Percentiles rank a stretch among this genome's conserved stretches.
Conservation (phyloP, 2,888 invertebrate species). For the Mesoligia furuncula region DNA sequence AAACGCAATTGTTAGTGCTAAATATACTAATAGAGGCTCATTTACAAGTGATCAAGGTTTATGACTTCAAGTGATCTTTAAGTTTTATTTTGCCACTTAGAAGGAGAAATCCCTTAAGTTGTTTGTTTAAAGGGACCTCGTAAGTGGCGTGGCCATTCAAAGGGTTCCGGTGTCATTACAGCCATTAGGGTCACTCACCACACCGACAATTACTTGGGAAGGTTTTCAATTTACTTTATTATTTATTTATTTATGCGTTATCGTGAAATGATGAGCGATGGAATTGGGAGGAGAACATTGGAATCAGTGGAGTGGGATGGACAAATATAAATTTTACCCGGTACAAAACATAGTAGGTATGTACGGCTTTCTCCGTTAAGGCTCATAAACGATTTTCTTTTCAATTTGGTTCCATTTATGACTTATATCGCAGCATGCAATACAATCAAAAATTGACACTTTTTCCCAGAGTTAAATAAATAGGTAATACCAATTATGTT, state of each 20-base stretch:
- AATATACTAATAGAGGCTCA: conserved; percentile 45
- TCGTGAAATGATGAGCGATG: conserved; percentile 85
- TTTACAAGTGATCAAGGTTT: conserved; percentile 53
- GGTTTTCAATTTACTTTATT: conserved; percentile 89
- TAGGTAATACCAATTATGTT: neutral
- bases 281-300: conserved; percentile 68
- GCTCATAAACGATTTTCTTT: neutral
- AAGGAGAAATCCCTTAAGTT: conserved; percentile 60
- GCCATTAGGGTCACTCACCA: conserved; percentile 77
- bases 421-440: neutral
- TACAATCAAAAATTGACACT: neutral
- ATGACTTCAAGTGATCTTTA: conserved; percentile 54
- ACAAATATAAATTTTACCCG: neutral
- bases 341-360: neutral
- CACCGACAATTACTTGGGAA: conserved; percentile 79
- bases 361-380: neutral
- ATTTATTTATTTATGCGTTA: conserved; percentile 90
- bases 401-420: no score
- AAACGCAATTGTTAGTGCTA: conserved; percentile 42
- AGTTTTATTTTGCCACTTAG: conserved; percentile 66
- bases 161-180: conserved; percentile 87
- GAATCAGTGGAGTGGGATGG: conserved; percentile 68
- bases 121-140: conserved; percentile 73
- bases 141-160: conserved; percentile 78
- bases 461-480: neutral